These are phyloP conservation scores for Ophiodon elongatus DNA, from an alignment of 2,113 vertebrate genomes.

Conservation along the genomic window DNA sequence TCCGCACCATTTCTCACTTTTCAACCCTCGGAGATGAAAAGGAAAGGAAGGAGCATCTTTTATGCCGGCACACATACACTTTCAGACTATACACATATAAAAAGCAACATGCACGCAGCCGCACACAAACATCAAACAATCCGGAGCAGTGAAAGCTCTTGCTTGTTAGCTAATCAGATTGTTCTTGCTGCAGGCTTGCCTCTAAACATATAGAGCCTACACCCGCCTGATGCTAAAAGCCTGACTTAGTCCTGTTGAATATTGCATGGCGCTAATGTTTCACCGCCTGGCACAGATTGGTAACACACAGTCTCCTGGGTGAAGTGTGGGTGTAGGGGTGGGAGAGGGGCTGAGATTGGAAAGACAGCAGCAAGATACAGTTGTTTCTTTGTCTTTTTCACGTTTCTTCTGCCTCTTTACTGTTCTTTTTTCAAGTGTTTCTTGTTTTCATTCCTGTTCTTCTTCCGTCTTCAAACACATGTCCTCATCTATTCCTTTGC, in stretches of 20 bases:
- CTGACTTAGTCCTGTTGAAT: constrained; percentile 84
- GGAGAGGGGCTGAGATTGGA: constrained; percentile 1
- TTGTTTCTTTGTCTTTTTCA: background rate
- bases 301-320: constrained; percentile 71
- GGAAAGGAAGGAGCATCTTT: constrained; percentile 25
- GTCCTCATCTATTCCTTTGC: background rate
- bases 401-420: background rate
- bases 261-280: constrained; percentile 80
- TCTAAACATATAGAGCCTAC: constrained; percentile 73
- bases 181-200: constrained; percentile 78
- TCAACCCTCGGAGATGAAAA: background rate
- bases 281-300: constrained; percentile 77
- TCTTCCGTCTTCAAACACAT: background rate
- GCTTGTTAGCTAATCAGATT: constrained; percentile 69
- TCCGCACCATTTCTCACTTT: constrained; percentile 27
- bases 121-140: constrained; percentile 28
- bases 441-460: background rate
- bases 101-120: background rate
- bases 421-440: background rate
- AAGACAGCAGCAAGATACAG: constrained; percentile 12
- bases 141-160: constrained; percentile 55
- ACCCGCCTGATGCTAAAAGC: constrained; percentile 76
- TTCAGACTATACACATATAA: constrained; percentile 8
- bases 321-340: constrained; percentile 19
- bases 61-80: background rate